phyloP scores from a whole-genome alignment of 1,140 invertebrate species.

The Druon quercuslanigerum region DNA sequence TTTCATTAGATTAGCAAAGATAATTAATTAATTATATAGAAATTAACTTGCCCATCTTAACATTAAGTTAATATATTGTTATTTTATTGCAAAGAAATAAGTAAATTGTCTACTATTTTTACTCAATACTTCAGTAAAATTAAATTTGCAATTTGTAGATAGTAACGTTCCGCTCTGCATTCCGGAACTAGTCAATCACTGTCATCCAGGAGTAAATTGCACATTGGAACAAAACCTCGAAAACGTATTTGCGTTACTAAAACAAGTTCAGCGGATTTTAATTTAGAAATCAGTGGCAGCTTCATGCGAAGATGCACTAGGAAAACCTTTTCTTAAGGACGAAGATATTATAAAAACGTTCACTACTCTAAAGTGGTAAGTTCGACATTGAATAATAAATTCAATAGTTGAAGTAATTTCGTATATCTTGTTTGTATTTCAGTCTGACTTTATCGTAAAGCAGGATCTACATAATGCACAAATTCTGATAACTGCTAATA shows the following conservation, averaged over 20 bases:
- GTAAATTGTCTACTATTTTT: too few species aligned
- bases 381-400: constrained; percentile 37
- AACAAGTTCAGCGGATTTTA: constrained; percentile 78
- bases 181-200: constrained; percentile 65
- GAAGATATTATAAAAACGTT: constrained; percentile 73
- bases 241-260: constrained; percentile 78
- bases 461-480: constrained; percentile 80
- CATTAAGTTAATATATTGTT: too few species aligned
- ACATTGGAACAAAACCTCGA: constrained; percentile 77
- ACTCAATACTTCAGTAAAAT: too few species aligned
- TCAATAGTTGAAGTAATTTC: neutral
- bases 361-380: constrained; percentile 62
- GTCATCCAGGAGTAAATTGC: constrained; percentile 78
- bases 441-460: constrained; percentile 72
- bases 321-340: constrained; percentile 77
- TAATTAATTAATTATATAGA: too few species aligned
- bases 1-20: too few species aligned
- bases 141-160: constrained; percentile 62
- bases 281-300: constrained; percentile 76
- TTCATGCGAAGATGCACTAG: constrained; percentile 76
- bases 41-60: too few species aligned
- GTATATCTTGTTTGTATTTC: constrained; percentile 49
- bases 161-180: constrained; percentile 79
- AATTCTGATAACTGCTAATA: constrained; percentile 82
- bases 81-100: too few species aligned